These are phyloP conservation scores for Anarhynchus alexandrinus DNA, from an alignment of 2,113 vertebrate species.

Conservation along the genomic window DNA sequence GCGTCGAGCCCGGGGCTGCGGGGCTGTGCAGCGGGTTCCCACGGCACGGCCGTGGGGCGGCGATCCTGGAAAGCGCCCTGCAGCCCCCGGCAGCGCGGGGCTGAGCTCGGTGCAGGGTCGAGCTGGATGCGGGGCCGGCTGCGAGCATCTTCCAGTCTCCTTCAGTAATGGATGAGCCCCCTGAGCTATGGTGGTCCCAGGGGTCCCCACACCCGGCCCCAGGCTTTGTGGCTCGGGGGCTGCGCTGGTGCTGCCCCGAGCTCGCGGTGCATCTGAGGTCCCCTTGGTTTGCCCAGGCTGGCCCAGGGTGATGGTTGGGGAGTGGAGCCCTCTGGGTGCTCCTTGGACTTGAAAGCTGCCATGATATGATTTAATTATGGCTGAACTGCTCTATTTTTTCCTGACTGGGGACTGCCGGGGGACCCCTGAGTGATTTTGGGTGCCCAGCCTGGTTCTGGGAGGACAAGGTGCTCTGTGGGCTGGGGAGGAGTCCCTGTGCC, in stretches of 20 bases:
- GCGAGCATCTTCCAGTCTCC: neutral
- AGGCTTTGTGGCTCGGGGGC: neutral
- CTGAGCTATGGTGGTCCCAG: fast-evolving
- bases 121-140: neutral
- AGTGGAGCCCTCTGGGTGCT: neutral
- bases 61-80: neutral
- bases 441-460: neutral
- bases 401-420: neutral
- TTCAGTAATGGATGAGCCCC: neutral
- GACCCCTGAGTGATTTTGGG: neutral
- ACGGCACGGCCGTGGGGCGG: constrained; percentile 35
- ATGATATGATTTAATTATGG: fast-evolving
- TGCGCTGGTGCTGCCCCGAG: neutral
- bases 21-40: constrained; percentile 61
- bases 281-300: too few species aligned
- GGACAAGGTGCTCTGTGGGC: neutral
- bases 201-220: neutral
- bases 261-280: fast-evolving
- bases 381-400: neutral
- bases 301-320: fast-evolving
- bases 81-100: neutral
- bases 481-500: neutral
- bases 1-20: neutral
- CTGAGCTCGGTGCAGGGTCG: fast-evolving
- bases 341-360: neutral